Evolutionary conservation across 2,113 vertebrate genomes (phyloP).

Genomic region (Oceanodroma tethys): DNA sequence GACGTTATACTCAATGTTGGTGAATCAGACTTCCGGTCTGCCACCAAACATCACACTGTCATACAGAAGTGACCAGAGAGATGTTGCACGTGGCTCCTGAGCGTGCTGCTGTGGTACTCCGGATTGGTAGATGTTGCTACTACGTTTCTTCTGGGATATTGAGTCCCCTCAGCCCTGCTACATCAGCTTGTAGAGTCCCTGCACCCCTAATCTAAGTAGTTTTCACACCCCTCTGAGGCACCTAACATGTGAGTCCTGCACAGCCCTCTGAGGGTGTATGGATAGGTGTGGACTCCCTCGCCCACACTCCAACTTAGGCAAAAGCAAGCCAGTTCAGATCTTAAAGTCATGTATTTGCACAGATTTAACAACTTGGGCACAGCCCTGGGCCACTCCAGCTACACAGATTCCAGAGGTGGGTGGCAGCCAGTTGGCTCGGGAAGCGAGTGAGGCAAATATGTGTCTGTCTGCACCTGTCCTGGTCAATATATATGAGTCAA

Average conservation of each 20-base stretch:
- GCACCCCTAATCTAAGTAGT: neutral
- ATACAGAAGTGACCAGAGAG: neutral
- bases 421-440: constrained; percentile 43
- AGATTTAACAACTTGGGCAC: constrained; percentile 8
- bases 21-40: neutral
- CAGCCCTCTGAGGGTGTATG: neutral
- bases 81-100: fast-evolving
- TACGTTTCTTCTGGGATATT: neutral
- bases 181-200: neutral
- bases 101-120: neutral
- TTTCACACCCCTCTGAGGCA: neutral
- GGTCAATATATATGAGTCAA: constrained; percentile 52
- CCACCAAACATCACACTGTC: neutral
- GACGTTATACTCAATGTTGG: neutral
- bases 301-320: neutral
- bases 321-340: constrained; percentile 32
- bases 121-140: neutral
- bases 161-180: neutral
- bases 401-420: constrained; percentile 40
- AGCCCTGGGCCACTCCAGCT: constrained; percentile 8
- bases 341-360: constrained; percentile 27
- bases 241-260: neutral
- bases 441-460: constrained; percentile 9
- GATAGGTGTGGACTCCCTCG: constrained; percentile 16
- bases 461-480: constrained; percentile 52